A percentile compares a stretch with the other conserved stretches of the same genome.
Evolutionary conservation across 2,888 invertebrate species (phyloP).

Genomic region (Selenia dentaria): DNA sequence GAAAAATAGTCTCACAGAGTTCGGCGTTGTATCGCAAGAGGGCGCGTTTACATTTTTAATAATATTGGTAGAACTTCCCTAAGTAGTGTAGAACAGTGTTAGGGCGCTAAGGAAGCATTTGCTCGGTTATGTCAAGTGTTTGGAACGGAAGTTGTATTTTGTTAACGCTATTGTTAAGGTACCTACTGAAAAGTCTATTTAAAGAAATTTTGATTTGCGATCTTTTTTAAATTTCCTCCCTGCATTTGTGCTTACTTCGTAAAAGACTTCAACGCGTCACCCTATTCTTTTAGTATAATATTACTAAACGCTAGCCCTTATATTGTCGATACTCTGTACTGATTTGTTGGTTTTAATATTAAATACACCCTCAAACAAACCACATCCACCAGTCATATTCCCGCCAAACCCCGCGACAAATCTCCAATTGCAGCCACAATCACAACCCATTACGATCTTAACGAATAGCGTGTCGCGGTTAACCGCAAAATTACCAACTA

Average conservation of each 20-base stretch:
- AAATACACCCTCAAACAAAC: slow-evolving; percentile 28
- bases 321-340: not conserved
- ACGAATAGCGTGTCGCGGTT: slow-evolving; percentile 79
- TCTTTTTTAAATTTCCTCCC: too few relatives aligned
- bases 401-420: slow-evolving; percentile 65
- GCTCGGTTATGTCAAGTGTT: not conserved
- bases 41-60: slow-evolving; percentile 53
- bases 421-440: slow-evolving; percentile 51
- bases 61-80: slow-evolving; percentile 2
- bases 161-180: too few relatives aligned
- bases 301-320: not conserved
- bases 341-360: slow-evolving; percentile 25
- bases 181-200: too few relatives aligned
- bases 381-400: slow-evolving; percentile 30
- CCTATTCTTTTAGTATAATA: slow-evolving; percentile 8
- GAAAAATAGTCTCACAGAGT: slow-evolving; percentile 68
- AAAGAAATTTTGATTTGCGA: too few relatives aligned
- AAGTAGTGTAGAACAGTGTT: not conserved
- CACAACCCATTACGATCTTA: slow-evolving; percentile 75
- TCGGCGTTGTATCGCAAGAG: slow-evolving; percentile 59
- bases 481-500: slow-evolving; percentile 75
- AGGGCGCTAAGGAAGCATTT: not conserved
- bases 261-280: slow-evolving; percentile 31
- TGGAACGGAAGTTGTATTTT: too few relatives aligned
- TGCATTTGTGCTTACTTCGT: not conserved